Conservation (phyloP, 2,888 invertebrate species). For the Hetaerina titia region DNA sequence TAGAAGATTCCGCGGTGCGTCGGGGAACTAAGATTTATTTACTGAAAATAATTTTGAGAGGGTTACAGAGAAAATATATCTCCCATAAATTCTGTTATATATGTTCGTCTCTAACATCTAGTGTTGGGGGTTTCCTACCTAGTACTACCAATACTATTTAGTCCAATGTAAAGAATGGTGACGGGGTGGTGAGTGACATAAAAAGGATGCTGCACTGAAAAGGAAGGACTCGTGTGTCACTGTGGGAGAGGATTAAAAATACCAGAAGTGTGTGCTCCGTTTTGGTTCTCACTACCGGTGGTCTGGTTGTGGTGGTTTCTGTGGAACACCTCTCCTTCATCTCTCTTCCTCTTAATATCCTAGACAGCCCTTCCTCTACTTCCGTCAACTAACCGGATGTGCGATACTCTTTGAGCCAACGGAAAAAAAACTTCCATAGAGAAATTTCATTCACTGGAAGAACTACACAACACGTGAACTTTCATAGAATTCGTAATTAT, state of each 20-base stretch:
- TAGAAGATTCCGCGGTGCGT: constrained; percentile 61
- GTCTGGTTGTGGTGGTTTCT: constrained; percentile 62
- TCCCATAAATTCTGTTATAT: neutral
- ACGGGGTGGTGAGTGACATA: constrained; percentile 61
- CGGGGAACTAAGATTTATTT: constrained; percentile 42
- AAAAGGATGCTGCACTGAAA: constrained; percentile 58
- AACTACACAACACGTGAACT: neutral
- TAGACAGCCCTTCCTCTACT: constrained; percentile 41
- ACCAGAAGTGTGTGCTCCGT: constrained; percentile 63
- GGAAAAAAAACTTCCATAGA: neutral
- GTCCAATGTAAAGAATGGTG: constrained; percentile 48
- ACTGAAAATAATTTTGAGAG: constrained; percentile 54
- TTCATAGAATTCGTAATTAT: neutral
- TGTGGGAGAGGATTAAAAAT: constrained; percentile 49
- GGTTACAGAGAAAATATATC: neutral
- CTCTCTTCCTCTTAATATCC: constrained; percentile 41
- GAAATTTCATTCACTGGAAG: neutral
- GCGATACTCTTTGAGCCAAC: neutral
- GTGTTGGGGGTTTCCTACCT: constrained; percentile 24
- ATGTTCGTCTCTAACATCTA: constrained; percentile 35
- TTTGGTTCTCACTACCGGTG: constrained; percentile 58
- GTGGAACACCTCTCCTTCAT: constrained; percentile 29
- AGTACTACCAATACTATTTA: constrained; percentile 50
- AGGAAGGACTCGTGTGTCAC: constrained; percentile 49
- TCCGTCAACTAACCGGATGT: constrained; percentile 55